Conservation (phyloP, 2,113 vertebrate genomes). For the Pterophyllum scalare region DNA sequence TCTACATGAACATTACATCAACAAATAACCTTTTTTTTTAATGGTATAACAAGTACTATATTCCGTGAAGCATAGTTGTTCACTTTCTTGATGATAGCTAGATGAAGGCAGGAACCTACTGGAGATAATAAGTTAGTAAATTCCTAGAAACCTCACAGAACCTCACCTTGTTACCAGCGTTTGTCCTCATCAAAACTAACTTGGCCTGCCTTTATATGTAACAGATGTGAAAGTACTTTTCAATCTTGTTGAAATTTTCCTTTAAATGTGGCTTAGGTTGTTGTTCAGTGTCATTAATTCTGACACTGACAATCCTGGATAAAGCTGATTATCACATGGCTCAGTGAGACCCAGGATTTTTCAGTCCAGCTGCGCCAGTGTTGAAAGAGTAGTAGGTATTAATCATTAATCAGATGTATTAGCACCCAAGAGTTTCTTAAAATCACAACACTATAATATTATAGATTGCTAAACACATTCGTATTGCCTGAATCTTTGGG, state of each 20-base stretch:
- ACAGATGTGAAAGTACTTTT: neutral
- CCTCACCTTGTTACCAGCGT: no score
- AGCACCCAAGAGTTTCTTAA: neutral
- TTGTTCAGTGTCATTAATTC: neutral
- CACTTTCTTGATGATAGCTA: no score
- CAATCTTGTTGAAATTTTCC: neutral
- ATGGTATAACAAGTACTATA: no score
- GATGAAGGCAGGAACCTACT: no score
- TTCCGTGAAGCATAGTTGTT: no score
- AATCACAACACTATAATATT: neutral
- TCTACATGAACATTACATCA: neutral
- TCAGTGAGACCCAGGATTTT: neutral
- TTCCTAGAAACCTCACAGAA: no score
- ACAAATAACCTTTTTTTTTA: no score
- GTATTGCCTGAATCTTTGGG: neutral
- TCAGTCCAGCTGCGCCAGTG: neutral
- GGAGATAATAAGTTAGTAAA: no score
- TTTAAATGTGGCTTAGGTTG: neutral
- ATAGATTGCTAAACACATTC: neutral
- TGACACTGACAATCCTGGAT: neutral
- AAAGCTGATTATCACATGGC: neutral
- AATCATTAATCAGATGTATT: constrained; percentile 13
- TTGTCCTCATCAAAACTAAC: no score
- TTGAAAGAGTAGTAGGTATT: constrained; percentile 5
- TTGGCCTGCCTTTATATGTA: no score